Evolutionary conservation across 2,113 vertebrate species (phyloP).

Genomic region (Petrocephalus microphthalmus): DNA sequence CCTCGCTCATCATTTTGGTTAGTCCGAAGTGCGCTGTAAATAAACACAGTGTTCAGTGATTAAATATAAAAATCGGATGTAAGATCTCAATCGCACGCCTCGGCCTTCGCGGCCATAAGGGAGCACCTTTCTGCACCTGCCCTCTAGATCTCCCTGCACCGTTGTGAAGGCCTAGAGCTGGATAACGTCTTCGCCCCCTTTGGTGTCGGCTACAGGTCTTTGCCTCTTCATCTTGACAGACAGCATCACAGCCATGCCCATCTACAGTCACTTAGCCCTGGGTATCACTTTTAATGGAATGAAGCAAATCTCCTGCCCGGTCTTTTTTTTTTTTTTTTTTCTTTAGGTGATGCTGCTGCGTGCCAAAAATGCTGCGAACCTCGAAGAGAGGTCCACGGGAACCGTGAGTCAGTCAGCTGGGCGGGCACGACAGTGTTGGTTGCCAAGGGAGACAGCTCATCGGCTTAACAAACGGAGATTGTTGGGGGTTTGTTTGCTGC

Average conservation of each 20-base stretch:
- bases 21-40: not conserved
- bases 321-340: not conserved
- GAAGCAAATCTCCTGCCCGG: constrained; percentile 7
- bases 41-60: not conserved
- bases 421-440: constrained; percentile 17
- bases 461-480: not conserved
- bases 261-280: not conserved
- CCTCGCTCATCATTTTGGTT: not conserved
- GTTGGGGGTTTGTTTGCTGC: constrained; percentile 21
- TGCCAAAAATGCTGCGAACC: constrained; percentile 44
- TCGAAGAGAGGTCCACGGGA: constrained; percentile 32
- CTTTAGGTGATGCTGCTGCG: not conserved
- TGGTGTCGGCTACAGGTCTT: constrained; percentile 29
- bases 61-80: not conserved
- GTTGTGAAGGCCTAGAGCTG: not conserved
- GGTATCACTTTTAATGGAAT: constrained; percentile 1
- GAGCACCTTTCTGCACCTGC: not conserved
- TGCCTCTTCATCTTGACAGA: constrained; percentile 10
- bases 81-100: not conserved
- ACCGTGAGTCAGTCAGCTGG: constrained; percentile 47
- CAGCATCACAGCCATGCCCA: not conserved
- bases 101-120: not conserved
- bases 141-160: not conserved
- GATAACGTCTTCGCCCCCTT: constrained; percentile 21
- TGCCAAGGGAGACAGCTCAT: constrained; percentile 22